Evolutionary conservation across 1,140 invertebrate genomes (phyloP).

Genomic region (Ectropis grisescens): DNA sequence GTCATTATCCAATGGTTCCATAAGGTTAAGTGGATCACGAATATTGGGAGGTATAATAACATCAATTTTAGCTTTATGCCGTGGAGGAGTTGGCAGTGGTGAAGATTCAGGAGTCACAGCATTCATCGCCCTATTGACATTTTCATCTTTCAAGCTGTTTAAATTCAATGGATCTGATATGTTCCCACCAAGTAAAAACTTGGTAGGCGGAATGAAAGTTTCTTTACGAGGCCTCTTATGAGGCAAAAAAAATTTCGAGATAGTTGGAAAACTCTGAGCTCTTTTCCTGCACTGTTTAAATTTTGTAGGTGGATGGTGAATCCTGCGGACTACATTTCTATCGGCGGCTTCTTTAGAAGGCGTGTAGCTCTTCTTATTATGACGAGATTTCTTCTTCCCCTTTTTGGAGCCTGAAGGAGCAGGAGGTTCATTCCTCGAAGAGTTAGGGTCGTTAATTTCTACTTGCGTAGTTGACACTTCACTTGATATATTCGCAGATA

Average conservation of each 20-base stretch:
- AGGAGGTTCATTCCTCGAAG: conserved; percentile 39
- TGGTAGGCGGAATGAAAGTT: conserved; percentile 85
- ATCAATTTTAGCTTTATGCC: conserved; percentile 86
- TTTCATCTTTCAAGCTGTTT: conserved; percentile 91
- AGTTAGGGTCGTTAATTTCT: conserved; percentile 13
- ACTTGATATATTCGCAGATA: conserved; percentile 80
- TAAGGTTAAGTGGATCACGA: conserved; percentile 90
- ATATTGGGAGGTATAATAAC: conserved; percentile 95
- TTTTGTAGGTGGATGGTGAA: conserved; percentile 51
- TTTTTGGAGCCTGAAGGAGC: conserved; percentile 33
- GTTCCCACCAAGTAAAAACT: conserved; percentile 95
- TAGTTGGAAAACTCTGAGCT: conserved; percentile 58
- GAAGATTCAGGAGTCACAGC: conserved; percentile 90
- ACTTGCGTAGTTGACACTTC: conserved; percentile 22
- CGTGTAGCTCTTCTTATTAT: conserved; percentile 54
- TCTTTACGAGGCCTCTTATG: conserved; percentile 81
- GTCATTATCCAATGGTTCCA: conserved; percentile 83
- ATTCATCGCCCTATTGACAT: conserved; percentile 87
- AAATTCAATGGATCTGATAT: conserved; percentile 96
- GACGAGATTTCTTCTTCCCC: conserved; percentile 56
- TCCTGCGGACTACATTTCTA: conserved; percentile 42
- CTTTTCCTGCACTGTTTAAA: conserved; percentile 59
- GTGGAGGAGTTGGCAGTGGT: conserved; percentile 87
- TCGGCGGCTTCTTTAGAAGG: conserved; percentile 47
- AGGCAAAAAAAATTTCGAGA: conserved; percentile 73